Evolutionary conservation across 1,140 invertebrate species (phyloP).

Genomic region (Hestina assimilis): DNA sequence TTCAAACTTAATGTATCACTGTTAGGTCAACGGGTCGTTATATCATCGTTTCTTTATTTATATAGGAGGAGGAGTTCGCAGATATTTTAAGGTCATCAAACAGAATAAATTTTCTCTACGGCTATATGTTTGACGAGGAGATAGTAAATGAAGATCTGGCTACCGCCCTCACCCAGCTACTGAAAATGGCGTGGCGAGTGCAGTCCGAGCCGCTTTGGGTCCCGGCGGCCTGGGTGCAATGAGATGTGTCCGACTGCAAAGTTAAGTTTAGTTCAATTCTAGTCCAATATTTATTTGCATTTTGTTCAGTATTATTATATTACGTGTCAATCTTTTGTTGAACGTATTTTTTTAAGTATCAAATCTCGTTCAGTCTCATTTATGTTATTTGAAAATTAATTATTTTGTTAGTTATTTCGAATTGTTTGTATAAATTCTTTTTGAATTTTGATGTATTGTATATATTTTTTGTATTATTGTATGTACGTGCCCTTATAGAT

Average conservation of each 20-base stretch:
- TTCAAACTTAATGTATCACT: too few species aligned
- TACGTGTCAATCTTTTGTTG: neutral
- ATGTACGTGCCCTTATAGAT: slow-evolving; percentile 10
- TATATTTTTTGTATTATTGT: slow-evolving; percentile 5
- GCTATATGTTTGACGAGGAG: slow-evolving; percentile 96
- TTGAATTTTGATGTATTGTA: slow-evolving; percentile 20
- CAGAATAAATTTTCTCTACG: slow-evolving; percentile 96
- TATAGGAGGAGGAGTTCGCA: slow-evolving; percentile 94
- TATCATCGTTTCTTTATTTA: slow-evolving; percentile 15
- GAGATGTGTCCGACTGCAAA: slow-evolving; percentile 33
- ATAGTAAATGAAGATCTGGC: slow-evolving; percentile 95
- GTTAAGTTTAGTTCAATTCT: slow-evolving; percentile 10
- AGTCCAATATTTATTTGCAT: slow-evolving; percentile 13
- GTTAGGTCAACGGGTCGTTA: too few species aligned
- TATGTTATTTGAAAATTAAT: too few species aligned
- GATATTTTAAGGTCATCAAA: slow-evolving; percentile 93
- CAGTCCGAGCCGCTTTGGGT: slow-evolving; percentile 98
- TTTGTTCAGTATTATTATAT: slow-evolving; percentile 8
- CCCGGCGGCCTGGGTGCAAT: slow-evolving; percentile 95
- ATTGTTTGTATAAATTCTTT: neutral
- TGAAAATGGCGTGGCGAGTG: slow-evolving; percentile 89
- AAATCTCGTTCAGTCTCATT: neutral
- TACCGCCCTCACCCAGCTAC: slow-evolving; percentile 91
- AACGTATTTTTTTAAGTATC: too few species aligned
- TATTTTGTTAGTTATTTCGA: too few species aligned